A percentile compares a stretch with the other conserved stretches of the same genome.
These are phyloP conservation scores for Megathymus violae DNA, from an alignment of 1,140 invertebrate species.

Conservation along the genomic window DNA sequence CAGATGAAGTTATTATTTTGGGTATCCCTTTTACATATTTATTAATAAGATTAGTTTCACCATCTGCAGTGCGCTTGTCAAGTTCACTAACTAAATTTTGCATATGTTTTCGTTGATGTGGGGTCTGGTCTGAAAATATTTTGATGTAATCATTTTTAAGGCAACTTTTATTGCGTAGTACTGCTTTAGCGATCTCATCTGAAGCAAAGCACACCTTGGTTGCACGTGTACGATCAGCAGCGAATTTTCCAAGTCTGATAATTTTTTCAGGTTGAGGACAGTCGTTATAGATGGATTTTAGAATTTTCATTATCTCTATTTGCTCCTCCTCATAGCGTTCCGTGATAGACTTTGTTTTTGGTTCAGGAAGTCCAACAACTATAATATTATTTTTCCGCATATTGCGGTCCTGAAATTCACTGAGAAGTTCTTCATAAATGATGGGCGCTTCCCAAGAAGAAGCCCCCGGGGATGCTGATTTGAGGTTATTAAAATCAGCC, in stretches of 20 bases:
- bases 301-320: not conserved
- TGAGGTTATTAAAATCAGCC: conserved; percentile 12
- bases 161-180: conserved; percentile 22
- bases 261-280: conserved; percentile 34
- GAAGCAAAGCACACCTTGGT: conserved; percentile 29
- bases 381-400: conserved; percentile 38
- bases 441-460: not conserved
- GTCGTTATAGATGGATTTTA: not conserved
- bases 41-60: conserved; percentile 35
- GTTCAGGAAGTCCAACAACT: conserved; percentile 26
- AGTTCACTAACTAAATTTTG: conserved; percentile 36
- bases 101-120: conserved; percentile 28
- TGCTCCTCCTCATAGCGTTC: not conserved
- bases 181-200: not conserved
- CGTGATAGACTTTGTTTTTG: not conserved
- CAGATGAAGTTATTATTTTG: conserved; percentile 34
- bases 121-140: conserved; percentile 35
- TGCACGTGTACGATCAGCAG: conserved; percentile 10
- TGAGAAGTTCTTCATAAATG: conserved; percentile 27
- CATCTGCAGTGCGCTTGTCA: conserved; percentile 25
- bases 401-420: conserved; percentile 32
- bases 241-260: conserved; percentile 39
- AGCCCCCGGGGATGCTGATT: not conserved
- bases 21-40: conserved; percentile 42
- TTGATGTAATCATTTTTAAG: conserved; percentile 16